Conservation (phyloP, 2,113 vertebrate species). For the Peromyscus polionotus region DNA sequence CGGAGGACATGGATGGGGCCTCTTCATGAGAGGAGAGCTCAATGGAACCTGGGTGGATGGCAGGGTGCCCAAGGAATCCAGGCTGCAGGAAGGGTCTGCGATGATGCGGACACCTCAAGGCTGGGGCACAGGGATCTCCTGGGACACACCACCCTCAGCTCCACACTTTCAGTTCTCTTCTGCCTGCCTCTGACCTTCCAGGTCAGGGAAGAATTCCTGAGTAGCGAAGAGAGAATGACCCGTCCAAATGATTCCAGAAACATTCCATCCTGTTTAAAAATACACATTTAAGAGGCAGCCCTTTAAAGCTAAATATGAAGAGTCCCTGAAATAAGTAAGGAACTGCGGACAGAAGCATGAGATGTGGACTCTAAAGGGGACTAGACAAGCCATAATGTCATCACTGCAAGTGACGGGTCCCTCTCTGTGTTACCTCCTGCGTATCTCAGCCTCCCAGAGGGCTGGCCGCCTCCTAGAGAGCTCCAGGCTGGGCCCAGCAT, state of each 20-base stretch:
- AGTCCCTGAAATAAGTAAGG: slow-evolving; percentile 8
- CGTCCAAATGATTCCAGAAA: background rate
- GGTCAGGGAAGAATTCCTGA: background rate
- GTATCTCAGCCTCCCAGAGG: background rate
- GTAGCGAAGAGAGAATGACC: too few relatives aligned
- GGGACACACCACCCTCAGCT: rapidly evolving
- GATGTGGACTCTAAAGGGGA: background rate
- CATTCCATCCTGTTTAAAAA: slow-evolving; percentile 1
- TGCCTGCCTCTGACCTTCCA: background rate
- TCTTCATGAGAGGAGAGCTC: too few relatives aligned
- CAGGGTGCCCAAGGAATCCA: rapidly evolving
- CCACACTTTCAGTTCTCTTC: background rate
- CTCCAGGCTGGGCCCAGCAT: background rate
- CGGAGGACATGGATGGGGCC: background rate
- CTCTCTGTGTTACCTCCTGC: background rate
- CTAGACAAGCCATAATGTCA: too few relatives aligned
- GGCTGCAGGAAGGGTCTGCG: too few relatives aligned
- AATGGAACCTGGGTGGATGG: too few relatives aligned
- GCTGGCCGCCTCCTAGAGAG: too few relatives aligned
- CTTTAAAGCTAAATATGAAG: slow-evolving; percentile 34
- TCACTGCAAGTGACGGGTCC: rapidly evolving
- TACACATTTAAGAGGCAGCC: background rate
- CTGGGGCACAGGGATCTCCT: too few relatives aligned
- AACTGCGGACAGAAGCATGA: background rate
- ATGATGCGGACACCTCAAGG: rapidly evolving